Evolutionary conservation across 2,113 vertebrate genomes (phyloP).

Genomic region (rat (Rattus norvegicus)): GRCr8 NC_086032.1:17847501-17848000

Average conservation of each 20-base stretch:
- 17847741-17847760: neutral
- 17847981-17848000: conserved; percentile 60
- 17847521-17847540: neutral
- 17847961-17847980: conserved; percentile 66
- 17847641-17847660: neutral
- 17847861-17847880: conserved; percentile 24
- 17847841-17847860: conserved; percentile 22
- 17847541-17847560: neutral
- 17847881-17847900: conserved; percentile 45
- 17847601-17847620: neutral
- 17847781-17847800: neutral
- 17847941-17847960: conserved; percentile 64
- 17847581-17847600: neutral
- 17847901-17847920: conserved; percentile 71
- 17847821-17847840: conserved; percentile 2
- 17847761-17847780: neutral
- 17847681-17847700: neutral
- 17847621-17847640: neutral
- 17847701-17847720: neutral
- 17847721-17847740: neutral
- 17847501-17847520: neutral
- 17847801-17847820: neutral
- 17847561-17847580: neutral
- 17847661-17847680: conserved; percentile 10
- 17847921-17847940: conserved; percentile 48